These are phyloP conservation scores for Pseudotriccus pelzelni DNA, from an alignment of 2,797 vertebrate genomes.

Conservation along the genomic window DNA sequence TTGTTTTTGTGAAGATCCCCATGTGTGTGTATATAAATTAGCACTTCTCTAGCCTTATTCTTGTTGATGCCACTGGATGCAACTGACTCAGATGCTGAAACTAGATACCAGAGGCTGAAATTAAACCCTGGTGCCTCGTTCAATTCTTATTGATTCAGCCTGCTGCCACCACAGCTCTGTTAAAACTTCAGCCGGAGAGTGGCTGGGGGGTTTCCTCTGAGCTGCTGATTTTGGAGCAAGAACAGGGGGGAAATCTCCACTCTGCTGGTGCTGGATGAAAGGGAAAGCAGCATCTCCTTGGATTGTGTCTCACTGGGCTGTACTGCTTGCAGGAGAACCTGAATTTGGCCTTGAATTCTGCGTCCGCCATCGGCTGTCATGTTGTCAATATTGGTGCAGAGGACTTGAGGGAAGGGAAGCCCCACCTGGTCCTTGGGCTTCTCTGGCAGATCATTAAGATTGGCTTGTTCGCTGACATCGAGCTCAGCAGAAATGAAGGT, in stretches of 20 bases:
- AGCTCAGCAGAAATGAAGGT: constrained; percentile 96
- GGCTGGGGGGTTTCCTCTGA: fast-evolving
- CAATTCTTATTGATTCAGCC: constrained; percentile 10
- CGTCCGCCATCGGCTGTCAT: constrained; percentile 96
- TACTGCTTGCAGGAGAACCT: constrained; percentile 87
- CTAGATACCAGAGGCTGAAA: constrained; percentile 51
- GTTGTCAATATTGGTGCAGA: constrained; percentile 96
- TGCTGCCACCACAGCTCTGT: background rate
- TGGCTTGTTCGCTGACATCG: constrained; percentile 92
- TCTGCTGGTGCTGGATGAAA: background rate
- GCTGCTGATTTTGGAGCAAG: background rate
- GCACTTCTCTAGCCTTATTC: background rate
- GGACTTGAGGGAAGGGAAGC: constrained; percentile 93
- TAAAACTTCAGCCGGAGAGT: background rate
- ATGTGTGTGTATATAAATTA: background rate
- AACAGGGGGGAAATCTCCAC: fast-evolving
- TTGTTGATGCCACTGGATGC: background rate
- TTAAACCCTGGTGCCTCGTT: constrained; percentile 18
- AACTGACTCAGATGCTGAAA: background rate
- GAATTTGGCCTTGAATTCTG: constrained; percentile 95
- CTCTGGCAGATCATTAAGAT: constrained; percentile 99
- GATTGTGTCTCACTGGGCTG: background rate
- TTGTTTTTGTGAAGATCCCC: background rate
- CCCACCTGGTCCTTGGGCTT: constrained; percentile 93
- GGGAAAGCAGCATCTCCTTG: background rate